Conservation (phyloP, 2,797 vertebrate genomes). For the Poeciliopsis paucimaculata region DNA sequence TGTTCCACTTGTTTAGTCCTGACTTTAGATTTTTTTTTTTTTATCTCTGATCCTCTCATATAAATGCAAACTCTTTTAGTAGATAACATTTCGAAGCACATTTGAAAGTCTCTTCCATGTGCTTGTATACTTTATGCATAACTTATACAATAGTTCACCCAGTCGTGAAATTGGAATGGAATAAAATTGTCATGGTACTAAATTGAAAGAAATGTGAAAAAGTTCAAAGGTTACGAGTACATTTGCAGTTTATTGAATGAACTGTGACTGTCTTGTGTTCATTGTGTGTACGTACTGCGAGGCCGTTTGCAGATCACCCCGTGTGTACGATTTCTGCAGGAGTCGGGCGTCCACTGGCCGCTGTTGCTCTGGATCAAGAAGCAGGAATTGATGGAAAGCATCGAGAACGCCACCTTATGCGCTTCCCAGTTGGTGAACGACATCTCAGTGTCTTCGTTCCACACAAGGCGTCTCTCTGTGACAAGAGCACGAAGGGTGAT, state of each 20-base stretch:
- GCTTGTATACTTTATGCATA: too few species aligned
- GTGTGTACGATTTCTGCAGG: slow-evolving; percentile 91
- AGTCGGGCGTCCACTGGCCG: slow-evolving; percentile 89
- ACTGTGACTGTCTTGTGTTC: too few species aligned
- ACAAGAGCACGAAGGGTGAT: slow-evolving; percentile 9
- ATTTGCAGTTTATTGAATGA: neutral
- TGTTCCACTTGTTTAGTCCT: too few species aligned
- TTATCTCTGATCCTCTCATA: too few species aligned
- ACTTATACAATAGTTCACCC: too few species aligned
- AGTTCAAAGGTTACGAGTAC: neutral
- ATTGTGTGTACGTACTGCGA: slow-evolving; percentile 80
- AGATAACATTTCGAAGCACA: too few species aligned
- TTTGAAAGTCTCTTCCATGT: too few species aligned
- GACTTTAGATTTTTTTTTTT: too few species aligned
- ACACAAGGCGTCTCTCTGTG: slow-evolving; percentile 88
- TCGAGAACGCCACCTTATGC: slow-evolving; percentile 87
- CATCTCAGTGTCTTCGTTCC: slow-evolving; percentile 88
- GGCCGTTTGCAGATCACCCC: slow-evolving; percentile 94
- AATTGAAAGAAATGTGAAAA: neutral
- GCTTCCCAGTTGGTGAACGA: slow-evolving; percentile 94
- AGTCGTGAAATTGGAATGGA: neutral
- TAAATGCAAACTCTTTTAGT: too few species aligned
- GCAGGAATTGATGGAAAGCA: slow-evolving; percentile 94
- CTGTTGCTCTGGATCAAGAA: slow-evolving; percentile 97
- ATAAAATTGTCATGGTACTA: neutral